A percentile compares a stretch with the other conserved stretches of the same genome.
These are phyloP conservation scores for Thecocarcelia acutangulata DNA, from an alignment of 2,888 invertebrate genomes.

Conservation along the genomic window DNA sequence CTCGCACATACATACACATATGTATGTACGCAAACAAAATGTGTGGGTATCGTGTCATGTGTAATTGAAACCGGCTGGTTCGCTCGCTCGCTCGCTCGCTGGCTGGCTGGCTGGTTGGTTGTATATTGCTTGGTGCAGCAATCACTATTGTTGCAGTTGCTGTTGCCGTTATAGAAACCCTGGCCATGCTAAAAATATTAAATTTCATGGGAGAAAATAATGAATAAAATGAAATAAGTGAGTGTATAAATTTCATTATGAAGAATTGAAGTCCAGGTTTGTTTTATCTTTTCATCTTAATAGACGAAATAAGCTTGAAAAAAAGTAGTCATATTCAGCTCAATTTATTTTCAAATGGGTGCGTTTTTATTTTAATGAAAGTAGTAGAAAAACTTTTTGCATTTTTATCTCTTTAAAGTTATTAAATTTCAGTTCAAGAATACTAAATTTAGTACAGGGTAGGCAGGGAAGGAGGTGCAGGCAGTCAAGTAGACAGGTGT, in stretches of 20 bases:
- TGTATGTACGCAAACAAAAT: not conserved
- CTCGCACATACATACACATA: no score
- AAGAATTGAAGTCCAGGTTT: conserved; percentile 36
- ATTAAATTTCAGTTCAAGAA: conserved; percentile 12
- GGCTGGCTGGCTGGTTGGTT: not conserved
- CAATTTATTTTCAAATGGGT: not conserved
- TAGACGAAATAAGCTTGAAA: not conserved
- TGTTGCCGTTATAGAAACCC: conserved; percentile 59
- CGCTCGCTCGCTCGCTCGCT: no score
- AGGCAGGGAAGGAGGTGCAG: not conserved
- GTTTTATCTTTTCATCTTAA: not conserved
- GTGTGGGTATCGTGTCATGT: not conserved
- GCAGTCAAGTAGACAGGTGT: not conserved
- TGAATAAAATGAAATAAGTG: conserved; percentile 34
- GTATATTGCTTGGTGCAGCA: no score
- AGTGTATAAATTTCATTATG: conserved; percentile 52
- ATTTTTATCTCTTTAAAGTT: not conserved
- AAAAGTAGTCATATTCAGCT: not conserved
- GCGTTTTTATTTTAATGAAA: not conserved
- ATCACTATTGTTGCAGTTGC: not conserved
- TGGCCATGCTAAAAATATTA: conserved; percentile 64
- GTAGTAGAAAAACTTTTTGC: not conserved
- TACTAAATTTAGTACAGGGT: conserved; percentile 6
- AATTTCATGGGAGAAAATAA: conserved; percentile 63
- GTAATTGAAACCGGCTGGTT: conserved; percentile 15